Conservation (phyloP, 1,140 invertebrate genomes). For the Atta cephalotes region DNA sequence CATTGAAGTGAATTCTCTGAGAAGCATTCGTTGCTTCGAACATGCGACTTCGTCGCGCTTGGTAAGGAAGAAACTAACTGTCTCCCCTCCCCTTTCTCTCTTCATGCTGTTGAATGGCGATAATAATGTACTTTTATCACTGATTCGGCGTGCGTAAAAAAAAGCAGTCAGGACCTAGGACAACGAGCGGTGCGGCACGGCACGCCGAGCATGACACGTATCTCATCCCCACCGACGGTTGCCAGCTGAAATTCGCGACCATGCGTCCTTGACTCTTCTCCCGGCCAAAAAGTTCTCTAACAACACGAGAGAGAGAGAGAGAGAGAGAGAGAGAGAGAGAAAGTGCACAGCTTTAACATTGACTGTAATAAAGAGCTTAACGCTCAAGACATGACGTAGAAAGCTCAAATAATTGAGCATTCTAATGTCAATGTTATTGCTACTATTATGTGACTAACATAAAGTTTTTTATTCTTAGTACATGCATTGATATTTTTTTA, state of each 20-base stretch:
- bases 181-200: constrained; percentile 65
- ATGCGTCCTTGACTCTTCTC: constrained; percentile 72
- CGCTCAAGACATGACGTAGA: constrained; percentile 53
- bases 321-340: too few relatives aligned
- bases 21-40: not conserved
- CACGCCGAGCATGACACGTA: constrained; percentile 28
- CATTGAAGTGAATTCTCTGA: constrained; percentile 16
- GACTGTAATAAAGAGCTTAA: constrained; percentile 59
- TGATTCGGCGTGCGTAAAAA: constrained; percentile 71
- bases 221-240: constrained; percentile 68
- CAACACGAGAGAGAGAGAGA: not conserved
- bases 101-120: not conserved
- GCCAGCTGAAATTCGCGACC: constrained; percentile 73
- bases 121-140: constrained; percentile 14
- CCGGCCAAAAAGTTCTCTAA: constrained; percentile 68
- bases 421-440: not conserved
- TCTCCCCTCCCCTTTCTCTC: not conserved
- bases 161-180: constrained; percentile 74
- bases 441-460: not conserved
- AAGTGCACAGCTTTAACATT: constrained; percentile 17
- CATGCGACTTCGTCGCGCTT: not conserved
- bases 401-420: constrained; percentile 33
- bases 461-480: not conserved
- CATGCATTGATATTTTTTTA: not conserved
- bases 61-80: not conserved